These are phyloP conservation scores for Phragmatobia fuliginosa DNA, from an alignment of 2,888 invertebrate species.

Conservation along the genomic window DNA sequence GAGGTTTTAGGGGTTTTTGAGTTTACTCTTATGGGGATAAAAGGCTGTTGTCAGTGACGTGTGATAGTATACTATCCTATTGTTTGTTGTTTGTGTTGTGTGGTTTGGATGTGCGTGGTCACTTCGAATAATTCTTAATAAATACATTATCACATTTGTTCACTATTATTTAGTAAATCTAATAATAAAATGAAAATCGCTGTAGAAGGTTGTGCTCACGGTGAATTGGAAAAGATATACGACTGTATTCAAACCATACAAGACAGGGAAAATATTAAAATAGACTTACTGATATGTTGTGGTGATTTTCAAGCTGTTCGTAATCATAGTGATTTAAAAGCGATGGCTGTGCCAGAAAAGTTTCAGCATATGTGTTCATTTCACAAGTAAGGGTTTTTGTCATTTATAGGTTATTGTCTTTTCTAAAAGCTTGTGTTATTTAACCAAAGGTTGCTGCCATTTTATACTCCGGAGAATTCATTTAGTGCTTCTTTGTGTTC, in stretches of 20 bases:
- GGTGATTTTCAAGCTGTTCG: conserved; percentile 99
- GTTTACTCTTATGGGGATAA: too few relatives aligned
- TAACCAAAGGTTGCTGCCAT: background rate
- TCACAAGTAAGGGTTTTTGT: conserved; percentile 57
- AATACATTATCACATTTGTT: too few relatives aligned
- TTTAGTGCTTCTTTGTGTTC: too few relatives aligned
- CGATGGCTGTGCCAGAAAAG: conserved; percentile 98
- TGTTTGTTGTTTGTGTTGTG: too few relatives aligned
- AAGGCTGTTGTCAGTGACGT: too few relatives aligned
- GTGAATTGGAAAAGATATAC: conserved; percentile 98
- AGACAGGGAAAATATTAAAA: conserved; percentile 90
- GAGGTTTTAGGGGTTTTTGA: too few relatives aligned
- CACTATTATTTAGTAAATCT: background rate
- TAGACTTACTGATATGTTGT: conserved; percentile 98
- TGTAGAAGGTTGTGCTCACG: conserved; percentile 99
- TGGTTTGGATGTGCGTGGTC: background rate
- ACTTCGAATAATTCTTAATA: background rate
- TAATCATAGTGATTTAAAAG: conserved; percentile 94
- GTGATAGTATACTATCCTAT: too few relatives aligned
- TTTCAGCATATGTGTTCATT: conserved; percentile 91
- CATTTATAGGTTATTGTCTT: background rate
- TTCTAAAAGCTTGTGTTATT: background rate
- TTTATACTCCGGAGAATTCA: background rate
- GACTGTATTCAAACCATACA: conserved; percentile 93
- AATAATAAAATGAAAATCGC: conserved; percentile 93